Conservation (phyloP, 1,140 invertebrate species). For the Cardiocondyla obscurior region DNA sequence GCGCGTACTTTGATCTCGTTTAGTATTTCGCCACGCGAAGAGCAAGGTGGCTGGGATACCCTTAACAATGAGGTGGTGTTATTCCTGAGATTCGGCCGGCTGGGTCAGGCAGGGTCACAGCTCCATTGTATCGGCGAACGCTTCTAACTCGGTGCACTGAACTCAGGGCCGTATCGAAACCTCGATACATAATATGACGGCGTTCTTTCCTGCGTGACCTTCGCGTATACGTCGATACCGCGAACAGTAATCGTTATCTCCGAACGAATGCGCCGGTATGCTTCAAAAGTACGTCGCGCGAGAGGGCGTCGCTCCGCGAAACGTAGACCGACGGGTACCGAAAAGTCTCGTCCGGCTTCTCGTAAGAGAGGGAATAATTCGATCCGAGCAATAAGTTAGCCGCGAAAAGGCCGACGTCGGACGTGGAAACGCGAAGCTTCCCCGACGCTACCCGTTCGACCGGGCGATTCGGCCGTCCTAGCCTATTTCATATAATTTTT, state of each 20-base stretch:
- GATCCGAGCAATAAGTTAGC: slow-evolving; percentile 17
- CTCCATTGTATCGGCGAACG: slow-evolving; percentile 61
- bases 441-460: not conserved
- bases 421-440: not conserved
- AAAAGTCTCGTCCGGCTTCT: not conserved
- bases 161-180: slow-evolving; percentile 61
- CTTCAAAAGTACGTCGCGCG: not conserved
- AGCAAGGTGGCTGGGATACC: slow-evolving; percentile 13
- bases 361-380: not conserved
- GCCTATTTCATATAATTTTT: slow-evolving; percentile 28
- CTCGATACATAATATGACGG: not conserved
- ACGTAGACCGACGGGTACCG: slow-evolving; percentile 10
- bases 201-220: not conserved
- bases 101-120: slow-evolving; percentile 64
- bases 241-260: slow-evolving; percentile 2
- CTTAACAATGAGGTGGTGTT: slow-evolving; percentile 56
- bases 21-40: not conserved
- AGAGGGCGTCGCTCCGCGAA: not conserved
- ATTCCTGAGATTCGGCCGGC: slow-evolving; percentile 65
- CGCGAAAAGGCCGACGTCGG: not conserved
- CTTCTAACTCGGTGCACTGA: slow-evolving; percentile 67
- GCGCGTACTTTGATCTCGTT: not conserved
- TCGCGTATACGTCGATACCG: not conserved
- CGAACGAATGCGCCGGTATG: not conserved
- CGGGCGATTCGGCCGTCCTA: slow-evolving; percentile 3